Conservation (phyloP, 2,797 vertebrate species). For the Mormyrops attenuatus region DNA sequence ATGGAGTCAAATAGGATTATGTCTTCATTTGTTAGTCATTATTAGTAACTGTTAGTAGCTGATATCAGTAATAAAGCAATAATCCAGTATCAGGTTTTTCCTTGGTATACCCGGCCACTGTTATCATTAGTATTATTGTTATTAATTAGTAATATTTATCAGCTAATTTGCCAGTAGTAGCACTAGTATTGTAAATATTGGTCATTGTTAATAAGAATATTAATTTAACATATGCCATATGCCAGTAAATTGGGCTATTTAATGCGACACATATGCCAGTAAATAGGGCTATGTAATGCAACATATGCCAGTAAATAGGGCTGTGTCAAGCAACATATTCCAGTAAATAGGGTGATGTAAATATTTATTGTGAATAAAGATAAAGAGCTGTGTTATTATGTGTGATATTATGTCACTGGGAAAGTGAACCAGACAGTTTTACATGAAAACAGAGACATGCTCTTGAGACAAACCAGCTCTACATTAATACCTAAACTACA, state of each 20-base stretch:
- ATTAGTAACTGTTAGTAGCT: background rate
- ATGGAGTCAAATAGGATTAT: background rate
- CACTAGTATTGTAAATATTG: background rate
- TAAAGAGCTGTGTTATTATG: background rate
- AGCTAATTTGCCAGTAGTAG: background rate
- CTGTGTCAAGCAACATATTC: background rate
- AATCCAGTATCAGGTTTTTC: background rate
- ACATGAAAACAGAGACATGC: background rate
- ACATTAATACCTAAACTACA: background rate
- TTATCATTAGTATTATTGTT: background rate
- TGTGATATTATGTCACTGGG: background rate
- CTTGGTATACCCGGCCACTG: background rate
- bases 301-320: background rate
- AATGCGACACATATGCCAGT: background rate
- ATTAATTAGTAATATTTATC: background rate
- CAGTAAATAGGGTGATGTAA: background rate
- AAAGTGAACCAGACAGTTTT: background rate
- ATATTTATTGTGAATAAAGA: background rate
- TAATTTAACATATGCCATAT: background rate
- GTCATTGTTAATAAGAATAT: background rate
- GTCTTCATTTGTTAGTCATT: background rate
- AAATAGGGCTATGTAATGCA: background rate
- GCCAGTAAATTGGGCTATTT: background rate
- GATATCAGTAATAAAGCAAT: constrained; percentile 5
- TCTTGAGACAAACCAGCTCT: background rate